A percentile compares a stretch with the other conserved stretches of the same genome.
Conservation (phyloP, 1,140 invertebrate genomes). For the Bombus soroeensis region DNA sequence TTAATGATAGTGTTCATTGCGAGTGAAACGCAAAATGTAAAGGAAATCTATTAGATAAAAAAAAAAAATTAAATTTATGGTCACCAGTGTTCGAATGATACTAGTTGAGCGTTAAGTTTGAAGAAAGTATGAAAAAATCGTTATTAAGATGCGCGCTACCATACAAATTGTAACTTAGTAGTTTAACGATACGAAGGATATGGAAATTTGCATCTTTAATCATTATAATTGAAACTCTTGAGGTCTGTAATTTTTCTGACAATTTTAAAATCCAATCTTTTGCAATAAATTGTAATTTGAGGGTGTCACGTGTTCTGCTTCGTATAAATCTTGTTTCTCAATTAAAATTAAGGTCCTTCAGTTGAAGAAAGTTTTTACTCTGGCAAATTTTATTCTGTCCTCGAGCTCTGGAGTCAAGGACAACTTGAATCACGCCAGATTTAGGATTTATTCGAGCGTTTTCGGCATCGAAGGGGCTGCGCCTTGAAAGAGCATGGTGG, state of each 20-base stretch:
- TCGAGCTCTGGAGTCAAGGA: not conserved
- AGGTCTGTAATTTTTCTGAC: not conserved
- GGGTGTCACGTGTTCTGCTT: not conserved
- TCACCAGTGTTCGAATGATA: not conserved
- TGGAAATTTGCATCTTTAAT: not conserved
- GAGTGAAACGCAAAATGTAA: too few relatives aligned
- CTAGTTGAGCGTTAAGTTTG: not conserved
- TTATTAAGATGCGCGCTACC: not conserved
- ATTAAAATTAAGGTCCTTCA: not conserved
- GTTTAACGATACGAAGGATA: too few relatives aligned
- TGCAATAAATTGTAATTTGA: not conserved
- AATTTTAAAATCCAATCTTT: not conserved
- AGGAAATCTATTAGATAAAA: too few relatives aligned
- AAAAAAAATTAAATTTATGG: not conserved
- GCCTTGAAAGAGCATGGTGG: conserved; percentile 7
- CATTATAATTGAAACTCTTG: not conserved
- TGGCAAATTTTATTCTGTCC: not conserved
- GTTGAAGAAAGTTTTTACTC: not conserved
- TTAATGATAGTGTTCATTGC: too few relatives aligned
- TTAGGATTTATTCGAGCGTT: conserved; percentile 30
- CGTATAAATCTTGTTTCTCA: not conserved
- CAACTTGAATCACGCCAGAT: conserved; percentile 9
- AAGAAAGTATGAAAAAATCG: not conserved
- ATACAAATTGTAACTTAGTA: too few relatives aligned
- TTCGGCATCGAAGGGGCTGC: conserved; percentile 22